Base-by-base conservation (phyloP, 2,888 invertebrate genomes). In the Disparrhopalites patrizii region DNA sequence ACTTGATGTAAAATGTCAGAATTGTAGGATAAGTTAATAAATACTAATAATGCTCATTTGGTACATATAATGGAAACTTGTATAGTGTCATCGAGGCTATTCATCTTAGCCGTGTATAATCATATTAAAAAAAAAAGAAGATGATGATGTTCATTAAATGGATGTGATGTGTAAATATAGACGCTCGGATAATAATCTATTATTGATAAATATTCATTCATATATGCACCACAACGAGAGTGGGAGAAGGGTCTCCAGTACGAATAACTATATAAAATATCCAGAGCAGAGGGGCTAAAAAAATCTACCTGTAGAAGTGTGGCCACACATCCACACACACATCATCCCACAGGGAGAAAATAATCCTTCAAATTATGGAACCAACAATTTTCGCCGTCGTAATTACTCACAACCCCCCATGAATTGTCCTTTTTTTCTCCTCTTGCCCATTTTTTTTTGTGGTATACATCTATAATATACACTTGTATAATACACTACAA, bases 131-230 rank as follows among this genome's bases (percentile, higher is more conserved):
- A n/a, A n/a, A n/a, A n/a, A n/a, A n/a, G n/a, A n/a, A n/a, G n/a
- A n/a, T n/a, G 43, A 18, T 18, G 43, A 43, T 43, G n/a, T 43
- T 43, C 47, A 20, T n/a, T n/a, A n/a, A n/a, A n/a, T n/a, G n/a
- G n/a, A n/a, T n/a, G n/a, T n/a, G n/a, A n/a, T 47, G 47, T 47
- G 18, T 3, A 23, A 47, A 25, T 47, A 47, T 23, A 47, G 20
- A 47, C 20, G 23, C 25, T 18, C 23, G 47, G n/a, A n/a, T n/a
- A n/a, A n/a, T 47, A 47, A 47, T 47, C 25, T 47, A 47, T 47
- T 8, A 23, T 47, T 47, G 47, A 47, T 47, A 47, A 47, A 47
- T 47, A 47, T 47, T 47, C 47, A 47, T 47, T n/a, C n/a, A n/a
- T n/a, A n/a, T n/a, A n/a, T n/a, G n/a, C n/a, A n/a, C n/a, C n/a